Percentiles rank a stretch among this genome's conserved stretches.
Evolutionary conservation across 2,113 vertebrate genomes (phyloP).

Genomic region (Dunckerocampus dactyliophorus): DNA sequence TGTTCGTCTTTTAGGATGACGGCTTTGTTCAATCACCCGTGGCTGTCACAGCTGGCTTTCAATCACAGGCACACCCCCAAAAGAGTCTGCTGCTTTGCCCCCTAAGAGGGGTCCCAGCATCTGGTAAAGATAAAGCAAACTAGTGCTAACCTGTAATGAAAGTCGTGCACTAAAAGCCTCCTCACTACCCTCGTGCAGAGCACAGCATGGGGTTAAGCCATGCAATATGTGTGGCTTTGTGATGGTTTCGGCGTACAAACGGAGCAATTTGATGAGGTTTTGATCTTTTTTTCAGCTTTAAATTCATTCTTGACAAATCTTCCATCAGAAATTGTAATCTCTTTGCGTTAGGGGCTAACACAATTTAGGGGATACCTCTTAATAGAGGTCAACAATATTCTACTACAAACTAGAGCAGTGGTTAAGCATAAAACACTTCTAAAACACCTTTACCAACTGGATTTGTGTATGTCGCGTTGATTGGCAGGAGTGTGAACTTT

Average conservation of each 20-base stretch:
- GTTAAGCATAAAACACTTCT: not conserved
- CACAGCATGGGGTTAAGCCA: conserved; percentile 8
- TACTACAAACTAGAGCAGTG: not conserved
- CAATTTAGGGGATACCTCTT: too few species aligned
- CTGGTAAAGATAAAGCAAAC: conserved; percentile 51
- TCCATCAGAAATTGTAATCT: not conserved
- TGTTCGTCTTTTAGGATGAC: conserved; percentile 58
- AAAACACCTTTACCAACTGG: conserved; percentile 6
- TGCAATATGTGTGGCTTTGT: not conserved
- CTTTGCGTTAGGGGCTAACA: too few species aligned
- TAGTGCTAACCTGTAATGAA: conserved; percentile 53
- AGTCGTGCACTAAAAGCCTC: conserved; percentile 36
- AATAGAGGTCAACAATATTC: not conserved
- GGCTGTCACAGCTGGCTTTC: conserved; percentile 61
- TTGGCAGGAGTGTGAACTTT: conserved; percentile 31
- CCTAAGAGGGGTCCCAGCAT: conserved; percentile 27
- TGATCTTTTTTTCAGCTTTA: not conserved
- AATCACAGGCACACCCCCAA: conserved; percentile 40
- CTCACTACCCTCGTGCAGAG: not conserved
- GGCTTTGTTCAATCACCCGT: conserved; percentile 63
- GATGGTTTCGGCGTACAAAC: not conserved
- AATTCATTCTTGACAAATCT: not conserved
- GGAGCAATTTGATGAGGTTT: not conserved
- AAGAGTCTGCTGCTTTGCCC: conserved; percentile 21
- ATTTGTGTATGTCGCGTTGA: conserved; percentile 18